Conservation (phyloP, 2,888 invertebrate genomes). For the Cheilosia vulpina region DNA sequence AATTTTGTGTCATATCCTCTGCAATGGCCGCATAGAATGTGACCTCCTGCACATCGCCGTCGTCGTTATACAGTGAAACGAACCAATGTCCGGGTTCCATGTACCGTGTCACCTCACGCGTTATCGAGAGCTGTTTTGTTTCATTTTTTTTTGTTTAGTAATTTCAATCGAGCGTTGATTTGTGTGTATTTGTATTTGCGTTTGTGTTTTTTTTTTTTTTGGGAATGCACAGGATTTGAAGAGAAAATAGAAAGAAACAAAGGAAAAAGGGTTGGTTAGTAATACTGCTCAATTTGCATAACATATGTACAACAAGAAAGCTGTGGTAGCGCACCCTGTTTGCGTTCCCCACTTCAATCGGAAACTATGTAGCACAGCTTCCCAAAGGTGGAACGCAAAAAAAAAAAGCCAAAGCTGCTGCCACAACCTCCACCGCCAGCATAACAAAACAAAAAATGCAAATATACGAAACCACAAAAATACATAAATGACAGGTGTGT, state of each 20-base stretch:
- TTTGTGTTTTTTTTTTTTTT: conserved; percentile 17
- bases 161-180: conserved; percentile 13
- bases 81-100: conserved; percentile 99
- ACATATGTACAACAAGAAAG: conserved; percentile 55
- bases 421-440: conserved; percentile 11
- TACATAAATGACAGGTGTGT: no score
- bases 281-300: conserved; percentile 61
- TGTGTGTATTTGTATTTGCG: conserved; percentile 10
- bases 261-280: conserved; percentile 69
- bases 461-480: conserved; percentile 20
- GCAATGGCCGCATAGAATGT: conserved; percentile 93
- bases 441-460: neutral
- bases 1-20: conserved; percentile 97
- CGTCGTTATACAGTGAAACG: conserved; percentile 97
- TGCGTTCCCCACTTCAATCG: conserved; percentile 11
- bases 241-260: conserved; percentile 63
- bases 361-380: conserved; percentile 20
- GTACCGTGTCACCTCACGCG: conserved; percentile 96
- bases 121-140: conserved; percentile 87
- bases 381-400: conserved; percentile 28
- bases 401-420: neutral
- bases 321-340: conserved; percentile 24
- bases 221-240: conserved; percentile 54
- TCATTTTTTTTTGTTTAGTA: conserved; percentile 23
- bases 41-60: conserved; percentile 94